phyloP scores from a whole-genome alignment of 2,113 vertebrate genomes.

The Ia io region DNA sequence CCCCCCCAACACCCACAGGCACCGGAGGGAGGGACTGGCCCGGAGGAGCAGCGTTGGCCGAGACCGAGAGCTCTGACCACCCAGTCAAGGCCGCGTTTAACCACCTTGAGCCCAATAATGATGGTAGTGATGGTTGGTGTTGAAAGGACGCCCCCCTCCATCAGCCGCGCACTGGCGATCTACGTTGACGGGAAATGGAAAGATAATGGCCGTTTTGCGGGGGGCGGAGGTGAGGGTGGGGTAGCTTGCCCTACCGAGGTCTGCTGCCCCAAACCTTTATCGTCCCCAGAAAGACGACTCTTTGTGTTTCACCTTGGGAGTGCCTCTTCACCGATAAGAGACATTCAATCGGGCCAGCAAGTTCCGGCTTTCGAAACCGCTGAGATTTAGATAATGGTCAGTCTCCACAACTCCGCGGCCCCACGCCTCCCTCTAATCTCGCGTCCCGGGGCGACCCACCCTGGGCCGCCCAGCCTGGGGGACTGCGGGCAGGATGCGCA shows the following conservation, averaged over 20 bases:
- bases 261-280: neutral
- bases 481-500: no score
- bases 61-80: neutral
- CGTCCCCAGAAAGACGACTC: slow-evolving; percentile 19
- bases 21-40: neutral
- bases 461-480: neutral
- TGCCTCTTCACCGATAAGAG: slow-evolving; percentile 47
- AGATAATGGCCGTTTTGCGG: neutral
- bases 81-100: neutral
- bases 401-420: neutral
- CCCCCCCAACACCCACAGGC: neutral
- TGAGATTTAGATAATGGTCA: slow-evolving; percentile 36
- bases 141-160: neutral
- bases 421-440: neutral
- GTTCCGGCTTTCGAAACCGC: slow-evolving; percentile 19
- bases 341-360: slow-evolving; percentile 55
- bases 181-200: neutral
- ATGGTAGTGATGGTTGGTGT: neutral
- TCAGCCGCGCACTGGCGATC: neutral
- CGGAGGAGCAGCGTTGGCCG: neutral
- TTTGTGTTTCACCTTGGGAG: slow-evolving; percentile 58
- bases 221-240: neutral
- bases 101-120: neutral
- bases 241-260: neutral
- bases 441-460: neutral